These are phyloP conservation scores for Knipowitschia caucasica DNA, from an alignment of 2,797 vertebrate genomes.

Conservation along the genomic window DNA sequence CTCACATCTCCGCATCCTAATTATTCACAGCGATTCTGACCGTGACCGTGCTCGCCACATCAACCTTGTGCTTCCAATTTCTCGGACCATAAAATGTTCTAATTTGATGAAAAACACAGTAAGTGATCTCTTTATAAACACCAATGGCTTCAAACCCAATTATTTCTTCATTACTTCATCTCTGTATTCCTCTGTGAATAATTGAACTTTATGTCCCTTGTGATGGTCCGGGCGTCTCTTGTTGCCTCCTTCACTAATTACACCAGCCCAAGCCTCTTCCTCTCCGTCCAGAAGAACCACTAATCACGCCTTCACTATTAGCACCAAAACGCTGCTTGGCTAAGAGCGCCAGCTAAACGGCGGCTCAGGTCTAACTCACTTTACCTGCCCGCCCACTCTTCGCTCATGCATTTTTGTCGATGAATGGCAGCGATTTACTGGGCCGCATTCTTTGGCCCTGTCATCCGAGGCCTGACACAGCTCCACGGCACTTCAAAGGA, in stretches of 20 bases:
- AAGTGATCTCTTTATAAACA: too few species aligned
- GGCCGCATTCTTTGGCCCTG: neutral
- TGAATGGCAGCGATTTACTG: neutral
- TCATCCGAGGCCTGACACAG: constrained; percentile 11
- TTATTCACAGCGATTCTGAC: too few species aligned
- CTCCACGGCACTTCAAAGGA: constrained; percentile 10
- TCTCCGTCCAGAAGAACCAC: constrained; percentile 22
- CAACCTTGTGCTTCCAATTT: too few species aligned
- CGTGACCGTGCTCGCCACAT: too few species aligned
- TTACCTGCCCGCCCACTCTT: neutral
- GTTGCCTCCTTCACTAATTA: constrained; percentile 66
- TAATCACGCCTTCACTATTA: constrained; percentile 56
- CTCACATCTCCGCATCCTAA: too few species aligned
- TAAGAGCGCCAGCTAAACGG: constrained; percentile 43
- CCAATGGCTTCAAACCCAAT: too few species aligned
- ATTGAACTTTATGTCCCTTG: constrained; percentile 59
- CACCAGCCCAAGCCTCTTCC: constrained; percentile 42
- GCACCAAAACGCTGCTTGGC: constrained; percentile 33
- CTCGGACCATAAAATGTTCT: too few species aligned
- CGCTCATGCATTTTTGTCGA: constrained; percentile 1
- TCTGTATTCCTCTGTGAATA: constrained; percentile 54
- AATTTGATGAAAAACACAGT: too few species aligned
- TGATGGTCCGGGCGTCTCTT: constrained; percentile 42
- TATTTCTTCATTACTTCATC: too few species aligned
- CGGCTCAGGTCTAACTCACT: constrained; percentile 16